These are phyloP conservation scores for Balaeniceps rex DNA, from an alignment of 2,113 vertebrate genomes.

Conservation along the genomic window DNA sequence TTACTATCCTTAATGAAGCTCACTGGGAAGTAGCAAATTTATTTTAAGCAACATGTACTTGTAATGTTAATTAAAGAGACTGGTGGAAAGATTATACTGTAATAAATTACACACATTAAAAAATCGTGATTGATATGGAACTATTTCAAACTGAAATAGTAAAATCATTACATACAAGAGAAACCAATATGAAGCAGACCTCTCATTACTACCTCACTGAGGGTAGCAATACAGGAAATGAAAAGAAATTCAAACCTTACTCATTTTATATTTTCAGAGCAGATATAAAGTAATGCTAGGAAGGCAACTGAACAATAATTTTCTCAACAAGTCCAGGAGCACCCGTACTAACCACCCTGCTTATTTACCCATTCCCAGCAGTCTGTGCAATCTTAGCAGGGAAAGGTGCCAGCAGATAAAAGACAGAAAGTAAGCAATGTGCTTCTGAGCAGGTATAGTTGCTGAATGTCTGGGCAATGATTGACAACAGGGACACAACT, in stretches of 20 bases:
- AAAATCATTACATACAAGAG: background rate
- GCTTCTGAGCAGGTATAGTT: background rate
- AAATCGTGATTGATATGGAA: background rate
- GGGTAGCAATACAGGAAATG: background rate
- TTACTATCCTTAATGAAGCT: background rate
- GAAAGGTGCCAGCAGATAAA: background rate
- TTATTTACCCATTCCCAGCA: background rate
- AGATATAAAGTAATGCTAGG: background rate
- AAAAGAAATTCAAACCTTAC: background rate
- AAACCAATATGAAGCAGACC: background rate
- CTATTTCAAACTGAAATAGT: constrained; percentile 1
- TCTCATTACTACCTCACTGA: background rate
- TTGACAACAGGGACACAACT: background rate
- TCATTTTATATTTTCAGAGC: background rate
- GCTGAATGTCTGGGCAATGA: background rate
- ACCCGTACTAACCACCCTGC: background rate
- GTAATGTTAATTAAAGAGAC: constrained; percentile 18
- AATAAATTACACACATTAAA: background rate
- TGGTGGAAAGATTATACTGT: background rate
- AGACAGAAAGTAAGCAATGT: background rate
- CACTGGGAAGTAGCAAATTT: background rate
- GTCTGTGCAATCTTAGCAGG: background rate
- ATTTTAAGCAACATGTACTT: constrained; percentile 18
- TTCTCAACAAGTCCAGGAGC: background rate
- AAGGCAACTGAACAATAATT: background rate